These are phyloP conservation scores for Eriosoma lanigerum DNA, from an alignment of 1,140 invertebrate species.

Conservation along the genomic window DNA sequence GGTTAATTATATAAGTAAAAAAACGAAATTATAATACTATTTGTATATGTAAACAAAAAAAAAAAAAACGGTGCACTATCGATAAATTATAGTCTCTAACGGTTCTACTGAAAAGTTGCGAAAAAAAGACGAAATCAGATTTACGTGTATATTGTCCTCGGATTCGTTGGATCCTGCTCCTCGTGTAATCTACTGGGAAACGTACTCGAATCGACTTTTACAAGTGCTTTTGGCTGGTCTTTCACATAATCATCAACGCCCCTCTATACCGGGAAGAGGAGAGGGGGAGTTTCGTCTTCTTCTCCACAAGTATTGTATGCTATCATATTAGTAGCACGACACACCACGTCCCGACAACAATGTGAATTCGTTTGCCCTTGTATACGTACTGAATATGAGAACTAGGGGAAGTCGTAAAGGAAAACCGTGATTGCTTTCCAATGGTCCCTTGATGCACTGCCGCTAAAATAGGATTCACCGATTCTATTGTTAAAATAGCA, in stretches of 20 bases:
- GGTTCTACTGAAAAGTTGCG: too few relatives aligned
- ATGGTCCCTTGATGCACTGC: slow-evolving; percentile 8
- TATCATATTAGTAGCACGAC: slow-evolving; percentile 32
- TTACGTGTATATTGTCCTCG: neutral
- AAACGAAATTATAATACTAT: too few relatives aligned
- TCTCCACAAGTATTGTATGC: neutral
- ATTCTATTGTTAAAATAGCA: slow-evolving; percentile 26
- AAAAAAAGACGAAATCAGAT: neutral
- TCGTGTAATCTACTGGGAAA: slow-evolving; percentile 24
- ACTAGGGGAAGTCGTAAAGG: slow-evolving; percentile 37
- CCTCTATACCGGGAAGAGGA: neutral
- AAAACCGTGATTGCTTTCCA: slow-evolving; percentile 38
- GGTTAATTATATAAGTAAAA: too few relatives aligned
- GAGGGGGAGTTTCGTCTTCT: neutral
- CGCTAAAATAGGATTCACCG: slow-evolving; percentile 29
- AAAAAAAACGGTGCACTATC: too few relatives aligned
- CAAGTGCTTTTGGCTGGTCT: slow-evolving; percentile 4
- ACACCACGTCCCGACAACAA: slow-evolving; percentile 21
- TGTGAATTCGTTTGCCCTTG: slow-evolving; percentile 26
- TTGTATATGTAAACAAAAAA: too few relatives aligned
- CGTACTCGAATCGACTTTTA: slow-evolving; percentile 22
- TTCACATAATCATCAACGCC: slow-evolving; percentile 20
- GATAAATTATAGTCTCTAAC: too few relatives aligned
- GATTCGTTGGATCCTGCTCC: neutral
- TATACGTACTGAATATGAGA: neutral